phyloP scores from a whole-genome alignment of 1,140 invertebrate species.

The Ips typographus region DNA sequence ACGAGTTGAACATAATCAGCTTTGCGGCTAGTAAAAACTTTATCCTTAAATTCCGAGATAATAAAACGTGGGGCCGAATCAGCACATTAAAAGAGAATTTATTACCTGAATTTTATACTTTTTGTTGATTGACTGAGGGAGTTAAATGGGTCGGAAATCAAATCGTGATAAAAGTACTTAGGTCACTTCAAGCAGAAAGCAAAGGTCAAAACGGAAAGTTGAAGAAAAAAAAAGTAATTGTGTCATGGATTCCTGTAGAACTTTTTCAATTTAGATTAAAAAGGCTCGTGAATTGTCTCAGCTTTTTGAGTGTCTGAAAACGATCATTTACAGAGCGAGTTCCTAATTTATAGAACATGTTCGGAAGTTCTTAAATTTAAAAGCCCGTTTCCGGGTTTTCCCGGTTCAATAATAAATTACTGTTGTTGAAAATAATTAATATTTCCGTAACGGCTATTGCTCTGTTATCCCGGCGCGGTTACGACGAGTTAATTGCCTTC shows the following conservation, averaged over 20 bases:
- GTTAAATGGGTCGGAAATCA: slow-evolving; percentile 8
- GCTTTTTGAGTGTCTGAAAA: neutral
- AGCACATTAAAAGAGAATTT: neutral
- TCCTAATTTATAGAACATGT: slow-evolving; percentile 1
- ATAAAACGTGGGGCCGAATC: neutral
- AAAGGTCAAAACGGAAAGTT: neutral
- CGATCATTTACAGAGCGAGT: neutral
- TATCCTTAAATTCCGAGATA: neutral
- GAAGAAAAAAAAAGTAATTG: slow-evolving; percentile 3
- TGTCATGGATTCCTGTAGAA: neutral
- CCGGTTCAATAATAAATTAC: slow-evolving; percentile 6
- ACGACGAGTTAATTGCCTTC: slow-evolving; percentile 7
- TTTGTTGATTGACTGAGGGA: neutral
- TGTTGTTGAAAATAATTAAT: slow-evolving; percentile 9
- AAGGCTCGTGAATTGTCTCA: neutral
- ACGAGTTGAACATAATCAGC: too few species aligned
- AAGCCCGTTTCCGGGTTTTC: neutral
- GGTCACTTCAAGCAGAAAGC: neutral
- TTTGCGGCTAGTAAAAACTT: too few species aligned
- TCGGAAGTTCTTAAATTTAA: neutral
- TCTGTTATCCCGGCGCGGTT: slow-evolving; percentile 1
- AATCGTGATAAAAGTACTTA: neutral
- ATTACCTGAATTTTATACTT: neutral
- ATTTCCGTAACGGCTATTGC: slow-evolving; percentile 12
- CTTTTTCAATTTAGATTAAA: neutral